These are phyloP conservation scores for Dasyprocta punctata DNA, from an alignment of 2,113 vertebrate species.

Conservation along the genomic window DNA sequence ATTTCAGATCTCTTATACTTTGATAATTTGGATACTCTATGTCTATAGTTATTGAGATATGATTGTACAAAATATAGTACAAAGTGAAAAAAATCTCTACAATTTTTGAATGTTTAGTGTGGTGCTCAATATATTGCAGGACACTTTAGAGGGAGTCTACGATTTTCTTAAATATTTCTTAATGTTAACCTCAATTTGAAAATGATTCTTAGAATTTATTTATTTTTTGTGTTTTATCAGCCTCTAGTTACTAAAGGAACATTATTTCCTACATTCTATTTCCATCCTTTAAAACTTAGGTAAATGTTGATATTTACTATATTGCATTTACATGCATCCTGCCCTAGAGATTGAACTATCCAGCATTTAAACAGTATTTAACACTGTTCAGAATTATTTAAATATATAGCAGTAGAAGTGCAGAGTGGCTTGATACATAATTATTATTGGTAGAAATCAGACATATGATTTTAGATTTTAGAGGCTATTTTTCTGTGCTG, in stretches of 20 bases:
- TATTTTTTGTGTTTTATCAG: not conserved
- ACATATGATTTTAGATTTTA: not conserved
- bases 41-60: not conserved
- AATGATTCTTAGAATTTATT: not conserved
- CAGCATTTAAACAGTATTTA: not conserved
- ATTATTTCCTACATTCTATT: not conserved
- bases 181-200: slow-evolving; percentile 14
- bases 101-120: not conserved
- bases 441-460: slow-evolving; percentile 43
- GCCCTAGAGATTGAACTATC: not conserved
- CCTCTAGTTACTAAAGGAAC: not conserved
- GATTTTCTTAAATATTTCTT: slow-evolving; percentile 3
- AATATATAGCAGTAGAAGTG: slow-evolving; percentile 39
- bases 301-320: not conserved
- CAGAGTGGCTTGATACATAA: slow-evolving; percentile 22
- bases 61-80: not conserved
- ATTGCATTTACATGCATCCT: not conserved
- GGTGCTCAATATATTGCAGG: not conserved
- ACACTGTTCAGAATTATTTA: slow-evolving; percentile 22
- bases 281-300: not conserved
- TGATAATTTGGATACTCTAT: not conserved
- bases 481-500: not conserved
- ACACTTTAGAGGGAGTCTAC: not conserved
- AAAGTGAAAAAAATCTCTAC: not conserved
- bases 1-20: not conserved